Evolutionary conservation across 2,113 vertebrate genomes (phyloP).

Genomic region (Nerophis ophidion): DNA sequence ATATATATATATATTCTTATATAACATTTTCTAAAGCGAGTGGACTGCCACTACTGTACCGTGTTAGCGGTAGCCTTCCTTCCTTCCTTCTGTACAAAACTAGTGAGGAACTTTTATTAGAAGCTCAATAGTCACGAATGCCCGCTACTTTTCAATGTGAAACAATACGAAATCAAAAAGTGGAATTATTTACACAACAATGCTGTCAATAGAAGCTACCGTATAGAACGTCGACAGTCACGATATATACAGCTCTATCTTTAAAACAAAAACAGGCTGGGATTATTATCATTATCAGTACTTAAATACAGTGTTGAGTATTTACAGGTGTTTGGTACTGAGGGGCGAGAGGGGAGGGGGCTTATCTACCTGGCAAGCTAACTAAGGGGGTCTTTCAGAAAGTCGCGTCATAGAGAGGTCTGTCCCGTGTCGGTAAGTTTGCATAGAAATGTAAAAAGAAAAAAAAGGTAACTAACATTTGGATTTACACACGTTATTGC

Average conservation of each 20-base stretch:
- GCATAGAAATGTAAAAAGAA: conserved; percentile 69
- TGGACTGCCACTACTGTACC: conserved; percentile 71
- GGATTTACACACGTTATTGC: no score
- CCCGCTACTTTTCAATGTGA: conserved; percentile 97
- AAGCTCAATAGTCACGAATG: conserved; percentile 81
- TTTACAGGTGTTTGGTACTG: conserved; percentile 83
- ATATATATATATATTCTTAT: conserved; percentile 45
- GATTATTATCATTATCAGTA: conserved; percentile 63
- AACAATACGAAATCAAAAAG: conserved; percentile 89
- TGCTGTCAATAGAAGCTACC: conserved; percentile 80
- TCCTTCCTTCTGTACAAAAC: conserved; percentile 85
- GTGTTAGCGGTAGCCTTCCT: conserved; percentile 67
- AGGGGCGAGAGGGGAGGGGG: conserved; percentile 46
- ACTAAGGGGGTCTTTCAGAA: neutral
- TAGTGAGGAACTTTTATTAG: conserved; percentile 84
- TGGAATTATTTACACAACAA: conserved; percentile 88
- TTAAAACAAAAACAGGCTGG: conserved; percentile 53
- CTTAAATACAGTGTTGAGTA: conserved; percentile 79
- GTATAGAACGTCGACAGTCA: conserved; percentile 73
- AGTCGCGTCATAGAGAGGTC: conserved; percentile 50
- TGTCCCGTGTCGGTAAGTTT: conserved; percentile 62
- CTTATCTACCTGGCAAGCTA: conserved; percentile 22
- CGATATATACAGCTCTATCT: conserved; percentile 83
- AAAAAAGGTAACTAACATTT: neutral
- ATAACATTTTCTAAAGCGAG: conserved; percentile 65